Evolutionary conservation across 2,888 invertebrate species (phyloP).

Genomic region (Parnassius orleans): DNA sequence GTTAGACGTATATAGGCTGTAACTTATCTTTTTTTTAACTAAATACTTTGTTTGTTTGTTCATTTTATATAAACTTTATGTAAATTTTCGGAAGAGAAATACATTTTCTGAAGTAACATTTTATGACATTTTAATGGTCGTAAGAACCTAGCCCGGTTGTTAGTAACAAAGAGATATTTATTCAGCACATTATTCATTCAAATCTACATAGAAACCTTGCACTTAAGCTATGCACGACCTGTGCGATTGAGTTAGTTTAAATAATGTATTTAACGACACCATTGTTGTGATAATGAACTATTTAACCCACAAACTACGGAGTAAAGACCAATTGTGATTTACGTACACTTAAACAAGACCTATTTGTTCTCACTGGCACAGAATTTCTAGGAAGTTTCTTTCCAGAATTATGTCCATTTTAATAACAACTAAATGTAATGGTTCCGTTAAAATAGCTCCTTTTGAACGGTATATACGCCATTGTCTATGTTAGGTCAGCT

Average conservation of each 20-base stretch:
- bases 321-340: conserved; percentile 53
- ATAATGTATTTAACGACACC: conserved; percentile 62
- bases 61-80: not conserved
- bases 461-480: conserved; percentile 33
- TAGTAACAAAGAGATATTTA: conserved; percentile 16
- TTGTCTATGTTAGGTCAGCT: conserved; percentile 24
- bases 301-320: conserved; percentile 58
- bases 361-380: conserved; percentile 39
- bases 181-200: conserved; percentile 34
- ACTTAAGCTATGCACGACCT: conserved; percentile 37
- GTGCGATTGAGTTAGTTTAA: conserved; percentile 44
- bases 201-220: conserved; percentile 36
- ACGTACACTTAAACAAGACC: conserved; percentile 45
- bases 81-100: not conserved
- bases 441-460: conserved; percentile 40
- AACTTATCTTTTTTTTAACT: no score
- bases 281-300: conserved; percentile 71
- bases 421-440: conserved; percentile 35
- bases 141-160: conserved; percentile 10
- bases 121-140: conserved; percentile 4
- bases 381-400: conserved; percentile 44
- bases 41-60: not conserved
- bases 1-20: no score
- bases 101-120: not conserved
- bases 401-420: conserved; percentile 42